Conservation (phyloP, 2,888 invertebrate species). For the Scelioninae gen. 2 region DNA sequence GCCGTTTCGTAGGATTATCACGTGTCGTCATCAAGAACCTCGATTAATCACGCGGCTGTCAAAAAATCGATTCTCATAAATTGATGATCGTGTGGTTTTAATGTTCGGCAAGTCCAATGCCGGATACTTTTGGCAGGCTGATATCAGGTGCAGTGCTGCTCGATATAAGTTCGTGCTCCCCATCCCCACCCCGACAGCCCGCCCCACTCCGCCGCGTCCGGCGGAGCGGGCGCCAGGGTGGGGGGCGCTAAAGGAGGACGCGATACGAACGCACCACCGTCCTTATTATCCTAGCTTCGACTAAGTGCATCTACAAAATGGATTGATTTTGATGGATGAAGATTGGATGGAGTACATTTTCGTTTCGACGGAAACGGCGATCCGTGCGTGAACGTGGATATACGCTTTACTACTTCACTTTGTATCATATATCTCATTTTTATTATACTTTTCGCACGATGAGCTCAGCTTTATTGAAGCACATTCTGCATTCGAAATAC, state of each 20-base stretch:
- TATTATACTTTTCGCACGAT: slow-evolving; percentile 54
- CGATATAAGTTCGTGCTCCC: slow-evolving; percentile 26
- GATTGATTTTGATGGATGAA: slow-evolving; percentile 71
- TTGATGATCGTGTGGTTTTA: slow-evolving; percentile 51
- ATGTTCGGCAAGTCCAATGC: slow-evolving; percentile 46
- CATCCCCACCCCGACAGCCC: no score
- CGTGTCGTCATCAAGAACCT: slow-evolving; percentile 8
- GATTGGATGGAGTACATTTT: slow-evolving; percentile 64
- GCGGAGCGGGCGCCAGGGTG: background rate
- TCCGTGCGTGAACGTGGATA: slow-evolving; percentile 40
- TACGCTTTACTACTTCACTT: slow-evolving; percentile 45
- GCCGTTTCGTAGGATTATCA: slow-evolving; percentile 25
- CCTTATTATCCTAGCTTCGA: slow-evolving; percentile 59
- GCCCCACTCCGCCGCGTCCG: background rate
- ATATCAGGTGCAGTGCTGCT: slow-evolving; percentile 39
- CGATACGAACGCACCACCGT: slow-evolving; percentile 36
- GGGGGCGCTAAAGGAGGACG: slow-evolving; percentile 11
- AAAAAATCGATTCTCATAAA: slow-evolving; percentile 40
- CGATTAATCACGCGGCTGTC: slow-evolving; percentile 42
- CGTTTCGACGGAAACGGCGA: slow-evolving; percentile 45
- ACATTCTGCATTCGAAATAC: slow-evolving; percentile 38
- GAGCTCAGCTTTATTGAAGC: slow-evolving; percentile 54
- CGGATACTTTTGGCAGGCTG: slow-evolving; percentile 45
- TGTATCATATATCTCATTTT: slow-evolving; percentile 55
- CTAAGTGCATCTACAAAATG: slow-evolving; percentile 65